phyloP scores from a whole-genome alignment of 2,113 vertebrate genomes.

The Tyto alba region DNA sequence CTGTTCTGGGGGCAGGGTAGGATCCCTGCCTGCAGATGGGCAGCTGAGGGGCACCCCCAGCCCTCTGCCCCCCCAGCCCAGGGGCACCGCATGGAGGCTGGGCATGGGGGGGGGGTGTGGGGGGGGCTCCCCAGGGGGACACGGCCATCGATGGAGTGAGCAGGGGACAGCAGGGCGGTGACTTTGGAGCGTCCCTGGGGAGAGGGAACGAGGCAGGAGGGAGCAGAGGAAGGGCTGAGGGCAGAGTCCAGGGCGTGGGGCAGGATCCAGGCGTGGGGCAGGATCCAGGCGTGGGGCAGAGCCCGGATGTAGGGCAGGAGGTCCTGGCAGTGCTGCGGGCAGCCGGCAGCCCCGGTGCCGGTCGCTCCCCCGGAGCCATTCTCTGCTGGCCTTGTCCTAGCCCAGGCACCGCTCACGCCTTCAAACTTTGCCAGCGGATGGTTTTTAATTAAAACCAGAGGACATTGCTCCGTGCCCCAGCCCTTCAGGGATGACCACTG shows the following conservation, averaged over 20 bases:
- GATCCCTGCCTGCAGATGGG: neutral
- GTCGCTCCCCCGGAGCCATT: fast-evolving
- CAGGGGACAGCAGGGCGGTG: neutral
- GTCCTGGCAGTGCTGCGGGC: neutral
- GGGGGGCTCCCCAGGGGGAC: neutral
- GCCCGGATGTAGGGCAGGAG: fast-evolving
- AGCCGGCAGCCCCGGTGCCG: fast-evolving
- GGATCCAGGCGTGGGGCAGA: neutral
- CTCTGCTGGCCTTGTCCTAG: neutral
- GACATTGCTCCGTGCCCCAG: neutral
- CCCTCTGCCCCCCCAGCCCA: too few species aligned
- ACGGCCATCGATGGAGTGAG: fast-evolving
- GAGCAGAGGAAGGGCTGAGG: neutral
- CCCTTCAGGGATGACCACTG: constrained; percentile 57
- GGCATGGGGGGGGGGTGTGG: fast-evolving
- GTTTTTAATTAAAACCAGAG: constrained; percentile 59
- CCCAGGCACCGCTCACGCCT: neutral
- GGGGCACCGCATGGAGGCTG: neutral
- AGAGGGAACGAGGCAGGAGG: neutral
- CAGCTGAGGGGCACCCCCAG: neutral
- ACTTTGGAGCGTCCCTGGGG: fast-evolving
- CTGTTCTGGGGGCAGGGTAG: neutral
- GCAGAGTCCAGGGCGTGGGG: neutral
- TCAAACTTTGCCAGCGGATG: neutral
- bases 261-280: neutral